Conservation (phyloP, 1,140 invertebrate genomes). For the Berghia stephanieae region DNA sequence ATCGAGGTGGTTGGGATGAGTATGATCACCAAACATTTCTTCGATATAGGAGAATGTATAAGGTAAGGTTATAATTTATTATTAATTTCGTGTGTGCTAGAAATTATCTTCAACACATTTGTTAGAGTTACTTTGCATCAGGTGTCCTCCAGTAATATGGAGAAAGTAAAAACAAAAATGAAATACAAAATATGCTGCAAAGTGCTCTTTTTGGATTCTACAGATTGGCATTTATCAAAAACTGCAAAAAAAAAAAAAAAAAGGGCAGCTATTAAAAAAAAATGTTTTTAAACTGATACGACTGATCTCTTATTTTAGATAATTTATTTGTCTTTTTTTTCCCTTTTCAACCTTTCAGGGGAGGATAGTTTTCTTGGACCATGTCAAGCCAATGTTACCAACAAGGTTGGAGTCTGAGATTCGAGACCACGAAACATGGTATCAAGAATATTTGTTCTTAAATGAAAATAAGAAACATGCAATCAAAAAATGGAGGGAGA, state of each 20-base stretch:
- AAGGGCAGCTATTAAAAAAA: too few relatives aligned
- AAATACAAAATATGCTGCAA: too few relatives aligned
- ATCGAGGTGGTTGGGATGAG: conserved; percentile 66
- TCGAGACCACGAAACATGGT: conserved; percentile 63
- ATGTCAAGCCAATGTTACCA: conserved; percentile 54
- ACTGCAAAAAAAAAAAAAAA: too few relatives aligned
- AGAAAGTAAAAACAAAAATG: too few relatives aligned
- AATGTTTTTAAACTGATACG: not conserved
- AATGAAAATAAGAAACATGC: conserved; percentile 64
- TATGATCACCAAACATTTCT: conserved; percentile 66
- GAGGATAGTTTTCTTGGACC: conserved; percentile 54
- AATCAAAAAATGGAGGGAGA: conserved; percentile 62
- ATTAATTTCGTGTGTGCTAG: too few relatives aligned
- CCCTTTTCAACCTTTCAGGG: conserved; percentile 44
- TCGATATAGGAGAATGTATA: conserved; percentile 59
- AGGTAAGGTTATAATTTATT: conserved; percentile 49
- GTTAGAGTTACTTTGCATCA: too few relatives aligned
- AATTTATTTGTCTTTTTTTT: conserved; percentile 13
- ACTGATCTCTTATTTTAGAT: not conserved
- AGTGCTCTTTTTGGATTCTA: too few relatives aligned
- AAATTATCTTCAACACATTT: too few relatives aligned
- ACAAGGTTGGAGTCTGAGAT: conserved; percentile 61
- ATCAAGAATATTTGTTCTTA: conserved; percentile 58
- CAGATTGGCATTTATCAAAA: too few relatives aligned
- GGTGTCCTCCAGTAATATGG: too few relatives aligned